These are phyloP conservation scores for Gallinago nigripennis DNA, from an alignment of 2,797 vertebrate genomes.

Conservation along the genomic window DNA sequence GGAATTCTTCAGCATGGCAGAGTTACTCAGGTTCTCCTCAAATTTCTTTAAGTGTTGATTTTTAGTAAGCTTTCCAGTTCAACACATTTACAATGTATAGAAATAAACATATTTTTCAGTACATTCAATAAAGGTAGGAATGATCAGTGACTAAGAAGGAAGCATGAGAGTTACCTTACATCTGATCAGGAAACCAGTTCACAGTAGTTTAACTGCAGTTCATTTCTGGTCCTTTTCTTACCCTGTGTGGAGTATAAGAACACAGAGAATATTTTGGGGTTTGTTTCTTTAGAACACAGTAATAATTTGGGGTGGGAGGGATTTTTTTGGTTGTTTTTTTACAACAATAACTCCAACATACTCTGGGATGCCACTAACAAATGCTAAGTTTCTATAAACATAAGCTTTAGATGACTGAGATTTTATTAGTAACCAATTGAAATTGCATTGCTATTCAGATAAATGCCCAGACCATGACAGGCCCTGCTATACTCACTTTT, in stretches of 20 bases:
- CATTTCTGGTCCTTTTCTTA: neutral
- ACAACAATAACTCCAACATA: neutral
- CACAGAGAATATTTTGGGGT: neutral
- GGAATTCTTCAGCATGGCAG: neutral
- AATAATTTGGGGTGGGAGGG: accelerated
- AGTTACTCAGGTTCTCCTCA: neutral
- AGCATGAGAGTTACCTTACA: neutral
- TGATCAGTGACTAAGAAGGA: neutral
- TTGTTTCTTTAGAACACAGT: neutral
- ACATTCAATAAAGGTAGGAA: neutral
- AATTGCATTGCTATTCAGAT: neutral
- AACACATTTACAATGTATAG: neutral
- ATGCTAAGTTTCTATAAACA: accelerated
- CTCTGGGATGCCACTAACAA: neutral
- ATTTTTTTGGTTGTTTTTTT: neutral
- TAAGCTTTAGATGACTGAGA: neutral
- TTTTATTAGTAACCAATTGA: neutral
- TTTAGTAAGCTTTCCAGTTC: neutral
- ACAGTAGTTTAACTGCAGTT: neutral
- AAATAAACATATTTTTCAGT: neutral
- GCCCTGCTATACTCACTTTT: neutral
- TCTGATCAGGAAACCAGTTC: neutral
- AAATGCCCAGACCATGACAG: neutral
- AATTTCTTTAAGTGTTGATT: neutral
- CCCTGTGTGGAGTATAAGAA: neutral